Base-by-base conservation (phyloP, 2,113 vertebrate genomes). In the Oxygymnocypris stewartii region DNA sequence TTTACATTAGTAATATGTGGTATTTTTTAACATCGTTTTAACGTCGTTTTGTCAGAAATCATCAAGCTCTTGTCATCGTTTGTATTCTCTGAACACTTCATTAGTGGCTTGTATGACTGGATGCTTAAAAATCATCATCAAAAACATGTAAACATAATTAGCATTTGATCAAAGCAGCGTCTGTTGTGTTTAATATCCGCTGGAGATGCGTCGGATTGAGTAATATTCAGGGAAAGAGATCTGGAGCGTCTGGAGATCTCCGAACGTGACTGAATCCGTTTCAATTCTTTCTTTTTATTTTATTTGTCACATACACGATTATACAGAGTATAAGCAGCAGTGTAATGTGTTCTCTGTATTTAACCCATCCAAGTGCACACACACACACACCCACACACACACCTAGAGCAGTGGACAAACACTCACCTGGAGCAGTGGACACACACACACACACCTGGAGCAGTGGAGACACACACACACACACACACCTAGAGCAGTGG, bases 211-310 rank as follows among this genome's bases (percentile, higher is more conserved):
- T 35, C 23, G 0, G 23, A 89, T 84, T 87, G 5, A 0, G 7
- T 2, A 54, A 78, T 51, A 10, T 25, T 81, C 40, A n/a, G 40
- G 61, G 25, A 82, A 47, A 44, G 63, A 25, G 88, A 82, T 92
- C 90, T 90, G 9, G 42, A 86, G 88, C 89, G 75, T 65, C 42
- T 69, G 12, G 20, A 84, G 78, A 76, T 84, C 80, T 90, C 85
- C 37, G 84, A 57, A 87, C 57, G 61, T 90, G n/a, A 78, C 73
- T 63, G 14, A 80, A 88, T 91, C 28, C 1, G 28, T 31, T 31
- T 31, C 28, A 31, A 31, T 31, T 31, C 28, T 31, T 31, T 31
- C 28, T 31, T 31, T 31, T 31, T 31, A 31, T 31, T 31, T 31
- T 31, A 31, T 31, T 31, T 31, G 28, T 31, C 28, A 31, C n/a